Evolutionary conservation across 2,797 vertebrate genomes (phyloP), one percentile per base, ranked within the genome.

Genomic region (Sus cebifrons): DNA sequence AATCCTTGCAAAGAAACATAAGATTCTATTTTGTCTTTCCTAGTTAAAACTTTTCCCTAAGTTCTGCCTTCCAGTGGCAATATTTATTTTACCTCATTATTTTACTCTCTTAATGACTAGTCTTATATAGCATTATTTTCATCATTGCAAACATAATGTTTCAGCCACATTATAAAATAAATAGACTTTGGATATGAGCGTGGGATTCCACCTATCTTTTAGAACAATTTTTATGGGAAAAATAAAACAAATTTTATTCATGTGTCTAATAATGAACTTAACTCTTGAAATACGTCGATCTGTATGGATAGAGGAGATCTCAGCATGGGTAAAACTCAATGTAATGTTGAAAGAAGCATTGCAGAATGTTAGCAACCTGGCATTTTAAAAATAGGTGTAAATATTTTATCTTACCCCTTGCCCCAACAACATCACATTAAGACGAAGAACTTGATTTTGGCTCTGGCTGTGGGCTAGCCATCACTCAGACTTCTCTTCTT

Each of bases 31-130:
- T 83, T 6, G 44, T 81, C 62, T 68, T 95, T 93, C 68, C 49
- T 54, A 36, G 11, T 90, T 62, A 79, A 95, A 93, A 77, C 15
- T 75, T 92, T 27, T 74, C 54, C 25, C 32, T 71, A 52, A 54
- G 27, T 65, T n/a, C 18, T 56, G 10, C 23, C 79, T 88, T 81
- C 29, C 56, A 86, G 36, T 17, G 23, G 13, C 85, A 78, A 13
- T 94, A 77, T 2, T 90, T n/a, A 49, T 52, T 84, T 78, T 40
- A 52, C 11, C 82, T 62, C 3, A 2, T 75, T 65, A 23, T 75
- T 89, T 91, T 86, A 82, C 49, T 81, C 52, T 96, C 56, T 60
- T 25, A 2, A 14, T 65, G n/a, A 25, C 40, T 56, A 64, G 15
- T 58, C 62, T 29, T 77, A 56, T 54, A 71, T 25, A 32, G 11